phyloP scores from a whole-genome alignment of 2,797 vertebrate genomes.

The Xenentodon cancila region DNA sequence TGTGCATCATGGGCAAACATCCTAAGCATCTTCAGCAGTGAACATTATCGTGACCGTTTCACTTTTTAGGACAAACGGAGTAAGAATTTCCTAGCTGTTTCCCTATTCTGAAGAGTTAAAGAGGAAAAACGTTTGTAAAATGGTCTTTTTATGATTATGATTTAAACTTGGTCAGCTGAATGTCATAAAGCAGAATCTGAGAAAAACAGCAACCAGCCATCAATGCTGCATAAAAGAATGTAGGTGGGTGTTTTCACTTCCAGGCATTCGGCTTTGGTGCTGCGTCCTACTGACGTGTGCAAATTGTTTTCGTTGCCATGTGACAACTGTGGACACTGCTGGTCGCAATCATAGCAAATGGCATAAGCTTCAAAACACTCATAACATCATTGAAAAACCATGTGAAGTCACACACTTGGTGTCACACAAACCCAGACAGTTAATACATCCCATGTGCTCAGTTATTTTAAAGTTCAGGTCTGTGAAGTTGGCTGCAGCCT shows the following conservation, averaged over 20 bases:
- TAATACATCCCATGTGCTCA: slow-evolving; percentile 32
- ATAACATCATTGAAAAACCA: slow-evolving; percentile 13
- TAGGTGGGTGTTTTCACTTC: not conserved
- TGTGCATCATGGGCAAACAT: too few relatives aligned
- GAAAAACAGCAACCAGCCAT: too few relatives aligned
- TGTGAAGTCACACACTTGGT: not conserved
- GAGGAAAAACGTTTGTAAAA: too few relatives aligned
- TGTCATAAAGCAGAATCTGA: too few relatives aligned
- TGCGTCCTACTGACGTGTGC: slow-evolving; percentile 2
- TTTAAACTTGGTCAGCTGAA: too few relatives aligned
- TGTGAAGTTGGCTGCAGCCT: slow-evolving; percentile 43
- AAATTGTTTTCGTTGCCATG: slow-evolving; percentile 19
- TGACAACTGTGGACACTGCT: slow-evolving; percentile 10
- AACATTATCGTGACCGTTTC: too few relatives aligned
- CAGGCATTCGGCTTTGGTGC: slow-evolving; percentile 4
- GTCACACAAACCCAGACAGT: slow-evolving; percentile 21
- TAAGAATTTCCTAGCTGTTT: too few relatives aligned
- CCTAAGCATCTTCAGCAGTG: too few relatives aligned
- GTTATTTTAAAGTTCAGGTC: slow-evolving; percentile 27
- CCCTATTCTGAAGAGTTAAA: too few relatives aligned
- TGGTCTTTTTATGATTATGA: too few relatives aligned
- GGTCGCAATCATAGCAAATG: slow-evolving; percentile 5
- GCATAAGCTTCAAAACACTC: slow-evolving; percentile 1
- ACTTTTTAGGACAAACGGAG: too few relatives aligned
- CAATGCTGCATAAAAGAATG: not conserved